phyloP scores from a whole-genome alignment of 2,113 vertebrate species.

The Salvator merianae region DNA sequence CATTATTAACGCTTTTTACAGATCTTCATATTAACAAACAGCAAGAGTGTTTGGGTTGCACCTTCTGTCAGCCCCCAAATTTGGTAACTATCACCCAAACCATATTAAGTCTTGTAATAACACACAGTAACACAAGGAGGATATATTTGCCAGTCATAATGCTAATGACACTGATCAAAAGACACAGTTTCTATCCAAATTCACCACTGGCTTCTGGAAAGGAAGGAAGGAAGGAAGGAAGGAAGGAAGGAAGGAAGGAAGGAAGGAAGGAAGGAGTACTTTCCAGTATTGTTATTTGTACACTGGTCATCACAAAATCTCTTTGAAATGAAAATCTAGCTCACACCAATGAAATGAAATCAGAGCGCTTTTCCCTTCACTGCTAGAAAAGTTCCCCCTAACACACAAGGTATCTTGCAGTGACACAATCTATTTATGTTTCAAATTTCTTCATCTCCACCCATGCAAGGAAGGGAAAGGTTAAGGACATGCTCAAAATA shows the following conservation, averaged over 20 bases:
- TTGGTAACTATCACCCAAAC: neutral
- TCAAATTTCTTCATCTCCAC: slow-evolving; percentile 38
- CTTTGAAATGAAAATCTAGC: slow-evolving; percentile 18
- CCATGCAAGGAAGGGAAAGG: slow-evolving; percentile 40
- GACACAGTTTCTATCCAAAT: neutral
- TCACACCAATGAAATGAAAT: neutral
- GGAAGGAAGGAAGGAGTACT: neutral
- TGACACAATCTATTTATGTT: slow-evolving; percentile 27
- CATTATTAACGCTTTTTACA: neutral
- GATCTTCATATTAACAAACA: neutral
- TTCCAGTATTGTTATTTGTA: neutral
- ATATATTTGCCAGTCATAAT: neutral
- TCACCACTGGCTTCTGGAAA: neutral
- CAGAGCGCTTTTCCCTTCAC: slow-evolving; percentile 18
- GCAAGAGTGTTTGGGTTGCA: neutral
- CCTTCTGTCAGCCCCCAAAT: neutral
- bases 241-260: too few relatives aligned
- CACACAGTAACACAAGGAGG: neutral
- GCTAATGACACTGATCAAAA: neutral
- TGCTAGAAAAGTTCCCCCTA: slow-evolving; percentile 13
- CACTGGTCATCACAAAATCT: neutral
- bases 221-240: too few relatives aligned
- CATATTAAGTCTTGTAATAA: neutral
- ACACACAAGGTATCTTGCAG: neutral
- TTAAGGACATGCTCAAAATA: slow-evolving; percentile 9